Evolutionary conservation across 2,113 vertebrate genomes (phyloP).

Genomic region (Bos taurus): DNA sequence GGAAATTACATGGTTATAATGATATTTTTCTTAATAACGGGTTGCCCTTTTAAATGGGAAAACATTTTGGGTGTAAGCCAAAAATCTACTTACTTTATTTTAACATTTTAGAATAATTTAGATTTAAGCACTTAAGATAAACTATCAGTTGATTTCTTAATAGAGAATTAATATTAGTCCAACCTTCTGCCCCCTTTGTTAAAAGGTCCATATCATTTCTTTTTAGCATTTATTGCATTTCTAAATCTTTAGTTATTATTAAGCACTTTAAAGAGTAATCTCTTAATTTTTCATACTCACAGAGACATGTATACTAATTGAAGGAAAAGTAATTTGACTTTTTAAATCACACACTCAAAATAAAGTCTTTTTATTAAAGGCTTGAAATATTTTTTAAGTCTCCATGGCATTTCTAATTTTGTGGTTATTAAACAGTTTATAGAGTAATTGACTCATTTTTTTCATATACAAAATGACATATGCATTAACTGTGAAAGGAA

Average conservation of each 20-base stretch:
- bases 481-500: not conserved
- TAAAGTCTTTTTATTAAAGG: not conserved
- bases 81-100: conserved; percentile 27
- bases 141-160: not conserved
- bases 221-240: not conserved
- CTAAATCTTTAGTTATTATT: conserved; percentile 13
- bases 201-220: conserved; percentile 7
- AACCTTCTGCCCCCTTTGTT: not conserved
- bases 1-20: conserved; percentile 26
- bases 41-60: conserved; percentile 34
- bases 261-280: not conserved
- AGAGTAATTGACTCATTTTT: not conserved
- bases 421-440: not conserved
- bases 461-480: not conserved
- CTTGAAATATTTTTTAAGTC: not conserved
- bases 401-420: not conserved
- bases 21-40: conserved; percentile 15
- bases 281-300: not conserved
- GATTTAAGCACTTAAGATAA: not conserved
- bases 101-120: conserved; percentile 44
- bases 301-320: not conserved
- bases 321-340: not conserved
- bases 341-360: not conserved
- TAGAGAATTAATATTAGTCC: not conserved
- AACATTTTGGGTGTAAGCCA: conserved; percentile 14